Evolutionary conservation across 30 jellyfish, hydroid and myxozoan species (phyloP).

Genomic region (Pelagia noctiluca): DNA sequence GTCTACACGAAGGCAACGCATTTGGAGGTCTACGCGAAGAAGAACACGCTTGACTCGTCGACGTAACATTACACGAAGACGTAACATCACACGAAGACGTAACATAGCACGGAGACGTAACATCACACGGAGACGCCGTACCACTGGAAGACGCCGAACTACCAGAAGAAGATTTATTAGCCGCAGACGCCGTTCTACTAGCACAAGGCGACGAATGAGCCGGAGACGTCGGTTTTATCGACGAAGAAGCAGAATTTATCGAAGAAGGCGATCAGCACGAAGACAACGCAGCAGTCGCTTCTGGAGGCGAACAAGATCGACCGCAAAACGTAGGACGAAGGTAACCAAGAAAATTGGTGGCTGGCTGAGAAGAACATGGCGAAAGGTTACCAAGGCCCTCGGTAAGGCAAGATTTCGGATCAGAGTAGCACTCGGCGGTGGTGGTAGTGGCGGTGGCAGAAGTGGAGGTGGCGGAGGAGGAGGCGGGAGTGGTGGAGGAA

Average conservation of each 20-base stretch:
- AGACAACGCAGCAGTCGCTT: slow-evolving; percentile 7
- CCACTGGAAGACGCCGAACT: neutral
- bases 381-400: neutral
- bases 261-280: no score
- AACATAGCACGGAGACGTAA: neutral
- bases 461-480: neutral
- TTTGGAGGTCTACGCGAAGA: neutral
- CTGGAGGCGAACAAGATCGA: slow-evolving; percentile 20
- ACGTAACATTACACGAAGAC: no score
- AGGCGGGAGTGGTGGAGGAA: neutral
- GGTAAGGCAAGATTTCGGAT: slow-evolving; percentile 8
- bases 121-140: neutral
- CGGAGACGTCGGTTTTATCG: no score
- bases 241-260: no score
- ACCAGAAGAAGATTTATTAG: neutral
- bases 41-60: neutral
- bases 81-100: no score
- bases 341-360: slow-evolving; percentile 7
- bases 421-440: slow-evolving; percentile 7
- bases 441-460: slow-evolving; percentile 17
- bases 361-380: slow-evolving; percentile 21
- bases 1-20: neutral
- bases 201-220: no score
- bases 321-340: neutral
- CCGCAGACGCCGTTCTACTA: no score